These are phyloP conservation scores for Micropoecilia bifurca DNA, from an alignment of 2,797 vertebrate genomes.

Conservation along the genomic window DNA sequence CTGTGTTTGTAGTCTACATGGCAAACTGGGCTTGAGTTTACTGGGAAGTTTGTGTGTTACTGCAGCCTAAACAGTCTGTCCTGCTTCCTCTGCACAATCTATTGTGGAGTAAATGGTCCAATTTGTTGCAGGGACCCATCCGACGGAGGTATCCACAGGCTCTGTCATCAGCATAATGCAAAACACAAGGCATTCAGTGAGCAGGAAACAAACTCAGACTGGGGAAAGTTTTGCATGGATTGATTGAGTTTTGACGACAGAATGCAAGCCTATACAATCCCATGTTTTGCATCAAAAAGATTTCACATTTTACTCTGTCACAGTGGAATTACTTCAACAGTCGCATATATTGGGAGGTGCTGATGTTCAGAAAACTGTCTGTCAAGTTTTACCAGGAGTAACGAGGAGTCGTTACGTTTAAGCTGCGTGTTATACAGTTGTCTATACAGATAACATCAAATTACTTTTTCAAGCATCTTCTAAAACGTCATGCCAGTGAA, in stretches of 20 bases:
- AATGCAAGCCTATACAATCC: background rate
- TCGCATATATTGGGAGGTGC: background rate
- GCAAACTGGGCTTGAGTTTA: constrained; percentile 48
- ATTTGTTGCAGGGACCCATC: constrained; percentile 26
- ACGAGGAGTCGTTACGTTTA: background rate
- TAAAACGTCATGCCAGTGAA: background rate
- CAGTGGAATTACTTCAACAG: background rate
- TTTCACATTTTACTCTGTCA: background rate
- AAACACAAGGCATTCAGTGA: background rate
- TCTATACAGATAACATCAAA: background rate
- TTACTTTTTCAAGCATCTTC: background rate
- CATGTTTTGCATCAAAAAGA: background rate
- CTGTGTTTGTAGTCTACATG: constrained; percentile 22
- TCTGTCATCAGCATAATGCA: background rate
- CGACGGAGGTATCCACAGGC: constrained; percentile 1
- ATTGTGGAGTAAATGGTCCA: constrained; percentile 36
- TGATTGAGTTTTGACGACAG: background rate
- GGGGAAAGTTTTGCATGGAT: background rate
- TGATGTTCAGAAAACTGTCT: constrained; percentile 2
- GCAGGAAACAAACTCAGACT: background rate
- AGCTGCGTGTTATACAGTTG: background rate
- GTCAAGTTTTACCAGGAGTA: constrained; percentile 5
- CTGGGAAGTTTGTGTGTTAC: constrained; percentile 46
- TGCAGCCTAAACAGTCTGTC: constrained; percentile 44
- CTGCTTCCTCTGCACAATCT: constrained; percentile 32